These are phyloP conservation scores for Steinernema scapterisci DNA, from an alignment of 2,888 invertebrate species.

Conservation along the genomic window DNA sequence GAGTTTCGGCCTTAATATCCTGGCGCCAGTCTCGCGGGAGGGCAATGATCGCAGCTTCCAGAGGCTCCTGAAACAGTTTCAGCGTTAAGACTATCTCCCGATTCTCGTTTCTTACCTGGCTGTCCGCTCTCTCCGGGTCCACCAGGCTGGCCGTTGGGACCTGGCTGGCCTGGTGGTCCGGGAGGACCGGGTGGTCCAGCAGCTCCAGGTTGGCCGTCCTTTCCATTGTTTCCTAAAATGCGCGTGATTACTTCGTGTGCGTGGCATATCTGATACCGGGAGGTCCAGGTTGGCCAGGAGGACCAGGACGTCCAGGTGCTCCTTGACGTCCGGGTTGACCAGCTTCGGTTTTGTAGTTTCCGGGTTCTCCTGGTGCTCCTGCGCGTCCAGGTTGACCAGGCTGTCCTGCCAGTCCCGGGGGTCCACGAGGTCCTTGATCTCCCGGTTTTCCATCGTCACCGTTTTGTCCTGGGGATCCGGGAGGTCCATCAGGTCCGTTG, in stretches of 20 bases:
- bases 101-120: background rate
- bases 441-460: slow-evolving; percentile 57
- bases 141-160: slow-evolving; percentile 43
- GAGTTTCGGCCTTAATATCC: background rate
- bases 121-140: slow-evolving; percentile 11
- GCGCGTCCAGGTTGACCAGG: slow-evolving; percentile 62
- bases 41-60: slow-evolving; percentile 56
- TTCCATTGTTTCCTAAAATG: slow-evolving; percentile 31
- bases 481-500: slow-evolving; percentile 52
- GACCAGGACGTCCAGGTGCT: slow-evolving; percentile 61
- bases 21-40: slow-evolving; percentile 49
- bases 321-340: slow-evolving; percentile 61
- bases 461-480: slow-evolving; percentile 58
- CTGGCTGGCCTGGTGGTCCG: slow-evolving; percentile 43
- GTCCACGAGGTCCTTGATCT: slow-evolving; percentile 72
- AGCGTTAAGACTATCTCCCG: too few relatives aligned
- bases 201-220: slow-evolving; percentile 45
- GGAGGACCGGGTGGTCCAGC: slow-evolving; percentile 41
- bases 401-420: slow-evolving; percentile 75
- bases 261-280: background rate
- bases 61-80: slow-evolving; percentile 49
- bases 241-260: background rate
- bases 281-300: slow-evolving; percentile 49
- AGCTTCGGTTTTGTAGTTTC: slow-evolving; percentile 60
- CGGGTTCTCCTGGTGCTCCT: slow-evolving; percentile 66